Conservation (phyloP, 2,797 vertebrate genomes). For the Rhinophrynus dorsalis region DNA sequence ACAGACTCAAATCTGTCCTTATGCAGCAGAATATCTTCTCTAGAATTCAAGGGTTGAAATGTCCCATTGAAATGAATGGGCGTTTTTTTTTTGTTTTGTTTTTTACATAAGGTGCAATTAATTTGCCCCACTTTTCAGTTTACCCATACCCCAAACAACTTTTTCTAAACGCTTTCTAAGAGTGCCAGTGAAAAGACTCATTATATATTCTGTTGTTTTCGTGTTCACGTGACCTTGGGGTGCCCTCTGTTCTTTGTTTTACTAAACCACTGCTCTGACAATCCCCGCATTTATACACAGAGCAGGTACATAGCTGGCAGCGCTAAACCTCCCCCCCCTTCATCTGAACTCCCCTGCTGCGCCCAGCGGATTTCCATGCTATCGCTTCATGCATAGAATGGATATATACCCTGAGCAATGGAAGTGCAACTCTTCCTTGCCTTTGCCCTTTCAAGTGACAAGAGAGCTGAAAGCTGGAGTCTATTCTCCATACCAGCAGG, state of each 20-base stretch:
- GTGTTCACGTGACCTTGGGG: conserved; percentile 44
- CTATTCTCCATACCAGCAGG: conserved; percentile 37
- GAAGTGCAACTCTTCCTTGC: conserved; percentile 13
- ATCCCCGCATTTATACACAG: conserved; percentile 38
- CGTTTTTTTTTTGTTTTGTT: too few species aligned
- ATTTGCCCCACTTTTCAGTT: too few species aligned
- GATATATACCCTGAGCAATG: conserved; percentile 23
- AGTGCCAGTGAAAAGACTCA: conserved; percentile 25
- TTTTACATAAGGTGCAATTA: too few species aligned
- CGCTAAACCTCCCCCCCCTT: conserved; percentile 1
- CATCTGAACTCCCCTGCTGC: conserved; percentile 26
- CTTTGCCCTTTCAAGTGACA: conserved; percentile 17
- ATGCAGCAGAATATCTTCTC: too few species aligned
- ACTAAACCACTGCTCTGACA: conserved; percentile 27
- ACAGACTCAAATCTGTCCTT: too few species aligned
- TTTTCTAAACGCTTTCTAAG: neutral
- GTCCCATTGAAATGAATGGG: too few species aligned
- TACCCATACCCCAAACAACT: too few species aligned
- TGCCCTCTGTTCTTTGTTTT: conserved; percentile 42
- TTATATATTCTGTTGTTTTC: conserved; percentile 37
- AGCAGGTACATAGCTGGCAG: conserved; percentile 44
- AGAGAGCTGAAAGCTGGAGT: conserved; percentile 19
- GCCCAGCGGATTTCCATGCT: conserved; percentile 23
- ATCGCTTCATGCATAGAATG: conserved; percentile 31
- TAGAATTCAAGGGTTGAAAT: too few species aligned